Evolutionary conservation across 2,113 vertebrate genomes (phyloP).

Genomic region (Gambusia affinis): DNA sequence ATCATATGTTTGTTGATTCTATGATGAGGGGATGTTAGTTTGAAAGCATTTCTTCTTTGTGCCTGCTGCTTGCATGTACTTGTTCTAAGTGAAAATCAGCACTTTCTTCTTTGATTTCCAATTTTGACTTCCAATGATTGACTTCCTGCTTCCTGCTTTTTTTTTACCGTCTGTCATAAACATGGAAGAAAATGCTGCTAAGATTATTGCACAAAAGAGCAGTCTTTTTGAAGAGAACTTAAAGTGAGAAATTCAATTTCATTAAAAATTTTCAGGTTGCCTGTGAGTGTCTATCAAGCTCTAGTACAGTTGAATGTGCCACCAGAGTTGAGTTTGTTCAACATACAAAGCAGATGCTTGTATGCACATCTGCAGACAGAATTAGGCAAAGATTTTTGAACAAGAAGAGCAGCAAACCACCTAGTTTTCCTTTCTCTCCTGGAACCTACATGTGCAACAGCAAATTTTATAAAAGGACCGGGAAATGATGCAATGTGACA

Average conservation of each 20-base stretch:
- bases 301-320: background rate
- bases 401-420: background rate
- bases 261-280: background rate
- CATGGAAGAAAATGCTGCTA: background rate
- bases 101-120: no score
- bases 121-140: no score
- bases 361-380: background rate
- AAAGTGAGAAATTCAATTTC: background rate
- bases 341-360: background rate
- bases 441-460: background rate
- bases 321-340: background rate
- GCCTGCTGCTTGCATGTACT: no score
- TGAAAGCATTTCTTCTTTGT: no score
- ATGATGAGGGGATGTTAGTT: no score
- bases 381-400: background rate
- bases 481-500: no score
- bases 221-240: no score
- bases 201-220: no score
- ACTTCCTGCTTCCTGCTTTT: background rate
- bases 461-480: background rate
- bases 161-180: background rate
- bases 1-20: no score
- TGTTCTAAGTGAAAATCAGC: no score
- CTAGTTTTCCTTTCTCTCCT: background rate
- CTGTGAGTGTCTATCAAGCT: background rate